Base-by-base conservation (phyloP, 2,888 invertebrate genomes). In the Rhingia rostrata region DNA sequence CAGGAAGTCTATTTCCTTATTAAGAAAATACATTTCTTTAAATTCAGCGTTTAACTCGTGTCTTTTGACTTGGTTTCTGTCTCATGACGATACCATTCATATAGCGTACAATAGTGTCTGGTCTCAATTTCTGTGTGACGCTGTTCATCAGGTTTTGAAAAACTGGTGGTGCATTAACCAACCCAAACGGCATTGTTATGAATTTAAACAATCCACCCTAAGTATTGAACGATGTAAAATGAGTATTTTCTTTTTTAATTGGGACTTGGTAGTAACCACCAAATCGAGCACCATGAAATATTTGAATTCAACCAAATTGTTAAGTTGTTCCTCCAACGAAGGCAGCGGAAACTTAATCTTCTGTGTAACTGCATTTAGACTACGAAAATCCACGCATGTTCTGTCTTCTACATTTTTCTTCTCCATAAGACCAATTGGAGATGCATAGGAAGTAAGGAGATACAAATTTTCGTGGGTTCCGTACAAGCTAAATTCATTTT, bases 251-350 rank as follows among this genome's bases (percentile, higher is more conserved):
- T 4, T 4, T 10, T 14, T 75, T 66, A 6, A 75, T 67, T 1
- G 60, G 67, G 4, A 75, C 53, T 9, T 74, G 64, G n/a, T 72
- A 72, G 35, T 73, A 73, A 1, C 54, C 61, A 1, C 74, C 6
- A 67, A 37, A 3, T 75, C 67, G 0, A 75, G 35, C 0, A 53
- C 53, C 0, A 22, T 37, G 32, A 37, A 75, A 10, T 53, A 67
- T 5, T 75, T 53, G 12, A 35, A 60, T 0, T 66, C 66, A 1
- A 41, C 64, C 5, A 78, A 9, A 4, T 37, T 9, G 32, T 70
- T 70, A 0, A 78, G 32, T 37, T 78, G 51, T 45, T 72, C 64
- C 6, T 78, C 78, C 4, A 70, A n/a, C 3, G 63, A 10, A 0
- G 70, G 78, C 22, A 70, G 33, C 3, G 69, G 69, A 10, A 41